Evolutionary conservation across 2,797 vertebrate species (phyloP), one percentile per base, ranked within the genome.

Genomic region (Tolypeutes matacus): DNA sequence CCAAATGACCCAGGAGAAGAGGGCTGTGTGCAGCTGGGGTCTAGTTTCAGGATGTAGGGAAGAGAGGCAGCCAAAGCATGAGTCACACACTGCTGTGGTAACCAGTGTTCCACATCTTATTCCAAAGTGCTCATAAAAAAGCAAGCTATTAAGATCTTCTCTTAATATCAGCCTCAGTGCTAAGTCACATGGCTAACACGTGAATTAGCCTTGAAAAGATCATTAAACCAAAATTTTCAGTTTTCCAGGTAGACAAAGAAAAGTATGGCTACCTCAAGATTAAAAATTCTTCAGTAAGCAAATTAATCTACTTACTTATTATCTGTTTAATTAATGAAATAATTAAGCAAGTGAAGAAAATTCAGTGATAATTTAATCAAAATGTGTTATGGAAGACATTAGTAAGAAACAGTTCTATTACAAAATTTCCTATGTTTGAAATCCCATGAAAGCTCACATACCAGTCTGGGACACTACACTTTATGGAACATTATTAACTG

Each of bases 361-460:
- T 86, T 94, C 49, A 89, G 42, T 86, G 77, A 82, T 23, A 39
- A 3, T 75, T 94, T 89, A 95, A 96, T 94, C 72, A 92, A 94
- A 95, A 93, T 34, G 58, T 27, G 51, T 60, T 69, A 56, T 36
- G 31, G 67, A 84, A 92, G 62, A 82, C 51, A 25, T 70, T 17
- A 81, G 36, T 62, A 83, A 93, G 72, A 94, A 95, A 91, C 29
- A 64, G 42, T 81, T 95, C 75, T 91, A 34, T 75, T 92, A 60
- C 10, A 81, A 92, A 91, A 86, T 82, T 56, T 78, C 36, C 18
- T 29, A 62, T 46, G 39, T 34, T 94, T 65, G 56, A 91, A 94
- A 88, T 88, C 85, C 65, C 69, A 75, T 42, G 34, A 84, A 94
- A 88, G 77, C 51, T 76, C 82, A 58, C 73, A 87, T 42, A 25